These are phyloP conservation scores for Oxytorus armatus DNA, from an alignment of 2,888 invertebrate genomes.

Conservation along the genomic window DNA sequence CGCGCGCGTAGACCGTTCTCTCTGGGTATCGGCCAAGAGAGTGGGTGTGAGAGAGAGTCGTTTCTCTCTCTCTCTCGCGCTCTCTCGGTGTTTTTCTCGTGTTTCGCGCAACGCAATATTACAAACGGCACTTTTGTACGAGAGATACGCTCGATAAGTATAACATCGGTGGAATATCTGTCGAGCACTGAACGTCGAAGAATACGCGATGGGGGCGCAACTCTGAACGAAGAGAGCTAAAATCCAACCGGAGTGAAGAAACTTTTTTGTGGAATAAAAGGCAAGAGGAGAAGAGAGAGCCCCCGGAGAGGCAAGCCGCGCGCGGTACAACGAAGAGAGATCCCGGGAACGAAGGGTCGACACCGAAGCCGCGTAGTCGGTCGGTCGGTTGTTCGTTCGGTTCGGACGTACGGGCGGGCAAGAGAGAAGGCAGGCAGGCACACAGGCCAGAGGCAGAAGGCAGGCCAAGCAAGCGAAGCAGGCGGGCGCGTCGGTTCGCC, in stretches of 20 bases:
- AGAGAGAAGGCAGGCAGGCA: constrained; percentile 59
- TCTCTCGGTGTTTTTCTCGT: not conserved
- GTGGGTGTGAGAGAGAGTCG: constrained; percentile 14
- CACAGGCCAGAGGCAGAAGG: constrained; percentile 40
- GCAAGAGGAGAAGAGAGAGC: constrained; percentile 11
- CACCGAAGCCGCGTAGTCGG: constrained; percentile 55
- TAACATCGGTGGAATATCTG: constrained; percentile 36
- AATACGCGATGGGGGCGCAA: constrained; percentile 5
- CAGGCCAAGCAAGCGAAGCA: constrained; percentile 56
- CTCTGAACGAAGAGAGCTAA: constrained; percentile 15
- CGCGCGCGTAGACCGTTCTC: constrained; percentile 41
- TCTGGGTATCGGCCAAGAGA: constrained; percentile 50
- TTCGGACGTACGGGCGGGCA: constrained; percentile 60
- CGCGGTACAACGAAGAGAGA: constrained; percentile 57
- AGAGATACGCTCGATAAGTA: constrained; percentile 46
- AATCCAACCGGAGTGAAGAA: constrained; percentile 29
- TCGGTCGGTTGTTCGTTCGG: constrained; percentile 57
- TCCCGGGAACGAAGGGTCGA: constrained; percentile 68
- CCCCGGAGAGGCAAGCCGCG: constrained; percentile 50
- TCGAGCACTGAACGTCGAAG: constrained; percentile 40
- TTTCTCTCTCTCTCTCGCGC: constrained; percentile 7
- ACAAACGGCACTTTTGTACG: constrained; percentile 61
- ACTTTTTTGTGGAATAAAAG: constrained; percentile 39
- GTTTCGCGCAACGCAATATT: constrained; percentile 54
- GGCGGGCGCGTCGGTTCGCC: constrained; percentile 63